Evolutionary conservation across 2,888 invertebrate species (phyloP), one percentile per base, ranked within the genome.

Genomic region (Amphiduros pacificus): DNA sequence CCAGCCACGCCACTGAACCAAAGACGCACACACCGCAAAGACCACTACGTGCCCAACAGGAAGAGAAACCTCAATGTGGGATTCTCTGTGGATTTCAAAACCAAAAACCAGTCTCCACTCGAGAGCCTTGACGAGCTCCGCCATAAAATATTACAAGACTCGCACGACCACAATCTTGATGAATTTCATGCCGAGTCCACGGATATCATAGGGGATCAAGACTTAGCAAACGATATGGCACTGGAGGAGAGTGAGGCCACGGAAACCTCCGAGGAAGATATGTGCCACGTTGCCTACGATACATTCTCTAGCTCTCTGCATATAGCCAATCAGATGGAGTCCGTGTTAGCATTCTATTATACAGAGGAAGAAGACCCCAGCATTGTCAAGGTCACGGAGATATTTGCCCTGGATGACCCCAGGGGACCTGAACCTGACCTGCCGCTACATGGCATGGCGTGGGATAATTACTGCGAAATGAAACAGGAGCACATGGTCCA

Each of bases 381-480:
- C n/a, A 81, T 89, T 88, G 88, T 92, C 74, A 91, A 91, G 83
- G 89, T 93, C 74, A 92, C 92, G 1, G 92, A 93, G 85, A 93
- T 94, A 74, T 93, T 91, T 79, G 92, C 93, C 22, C 49, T 68
- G n/a, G 54, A 59, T 28, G 53, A 59, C 20, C 40, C 52, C 20
- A 11, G n/a, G 26, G 27, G 26, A 5, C 51, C 51, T 6, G 26
- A 51, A 17, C n/a, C n/a, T n/a, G n/a, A n/a, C n/a, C n/a, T n/a
- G n/a, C n/a, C n/a, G n/a, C n/a, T n/a, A n/a, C n/a, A n/a, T n/a
- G n/a, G n/a, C n/a, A n/a, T n/a, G n/a, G n/a, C n/a, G n/a, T n/a
- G n/a, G n/a, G n/a, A n/a, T n/a, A n/a, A n/a, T n/a, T n/a, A n/a
- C n/a, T n/a, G n/a, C n/a, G n/a, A n/a, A n/a, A n/a, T n/a, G n/a